Evolutionary conservation across 64 coral and sea anemone genomes (phyloP), one percentile per base, ranked within the genome.

Genomic region (Montipora sp.): DNA sequence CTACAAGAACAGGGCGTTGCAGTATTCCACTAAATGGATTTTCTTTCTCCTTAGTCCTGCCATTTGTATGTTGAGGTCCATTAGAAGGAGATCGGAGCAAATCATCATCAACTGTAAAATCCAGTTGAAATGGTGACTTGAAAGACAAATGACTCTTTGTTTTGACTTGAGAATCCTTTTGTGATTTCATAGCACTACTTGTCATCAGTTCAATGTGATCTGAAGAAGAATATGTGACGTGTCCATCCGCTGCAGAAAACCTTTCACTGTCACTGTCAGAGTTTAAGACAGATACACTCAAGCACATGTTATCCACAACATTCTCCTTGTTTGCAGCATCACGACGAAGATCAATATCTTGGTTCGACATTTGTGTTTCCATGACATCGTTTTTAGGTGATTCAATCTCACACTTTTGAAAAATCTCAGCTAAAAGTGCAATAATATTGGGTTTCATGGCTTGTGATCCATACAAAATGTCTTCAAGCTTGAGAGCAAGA

Each of bases 391-490:
- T 22, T 8, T 91, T 73, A 50, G 63, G 8, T 14, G 58, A 60
- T 5, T 92, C 89, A n/a, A 76, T 16, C 83, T 98, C 92, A 19
- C 95, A 95, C 45, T 88, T 92, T 5, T 95, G 70, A 61, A 98
- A 99, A 87, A 99, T 90, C 80, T 99, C 98, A 20, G 98, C 94
- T 13, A 99, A 75, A 9, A 99, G 76, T n/a, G 86, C 94, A 20
- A 96, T 84, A 23, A 99, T 21, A 36, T 99, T 99, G 9, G 95
- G 95, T 47, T 96, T 99, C 91, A 99, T 92, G 46, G 92, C 95
- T 59, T 93, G 98, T 19, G 98, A 99, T 58, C 94, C 94, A 89
- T 99, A 99, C 77, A 99, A 75, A 57, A 99, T 77, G 72, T 99
- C 98, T 90, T 99, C 98, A 15, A 99, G 78, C 71, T 94, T 95